Evolutionary conservation across 2,888 invertebrate species (phyloP).

Genomic region (Chrysolina haemoptera): DNA sequence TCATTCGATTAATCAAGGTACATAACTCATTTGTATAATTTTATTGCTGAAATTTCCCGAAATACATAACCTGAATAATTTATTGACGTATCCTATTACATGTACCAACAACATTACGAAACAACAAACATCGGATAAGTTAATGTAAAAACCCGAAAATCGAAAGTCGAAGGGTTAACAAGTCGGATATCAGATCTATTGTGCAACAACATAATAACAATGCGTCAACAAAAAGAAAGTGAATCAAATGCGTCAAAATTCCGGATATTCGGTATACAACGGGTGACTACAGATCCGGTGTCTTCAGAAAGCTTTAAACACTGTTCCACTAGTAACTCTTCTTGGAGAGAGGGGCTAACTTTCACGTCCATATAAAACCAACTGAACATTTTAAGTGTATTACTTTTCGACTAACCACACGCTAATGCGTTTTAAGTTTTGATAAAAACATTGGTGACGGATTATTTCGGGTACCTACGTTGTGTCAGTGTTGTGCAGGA

Average conservation of each 20-base stretch:
- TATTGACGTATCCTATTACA: neutral
- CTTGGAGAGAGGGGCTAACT: conserved; percentile 68
- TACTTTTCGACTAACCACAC: conserved; percentile 65
- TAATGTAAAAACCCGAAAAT: conserved; percentile 35
- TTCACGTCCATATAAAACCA: conserved; percentile 70
- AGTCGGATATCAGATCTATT: conserved; percentile 55
- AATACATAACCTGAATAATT: neutral
- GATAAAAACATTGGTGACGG: conserved; percentile 40
- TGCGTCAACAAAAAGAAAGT: conserved; percentile 62
- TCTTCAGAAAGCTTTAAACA: conserved; percentile 59
- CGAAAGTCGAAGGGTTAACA: conserved; percentile 57
- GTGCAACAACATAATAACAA: conserved; percentile 56
- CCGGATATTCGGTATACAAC: conserved; percentile 58
- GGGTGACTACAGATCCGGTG: conserved; percentile 57
- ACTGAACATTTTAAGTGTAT: conserved; percentile 68
- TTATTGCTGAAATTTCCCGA: neutral
- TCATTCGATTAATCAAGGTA: too few species aligned
- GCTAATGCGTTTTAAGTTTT: conserved; percentile 45
- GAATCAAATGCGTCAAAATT: conserved; percentile 60
- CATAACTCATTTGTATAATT: too few species aligned
- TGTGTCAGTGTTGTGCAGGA: conserved; percentile 52
- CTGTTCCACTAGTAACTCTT: conserved; percentile 62
- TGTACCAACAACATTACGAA: neutral
- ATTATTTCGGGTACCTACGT: conserved; percentile 45
- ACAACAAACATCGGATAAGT: conserved; percentile 10